phyloP scores from a whole-genome alignment of 2,113 vertebrate genomes.

The Oryzias curvinotus region DNA sequence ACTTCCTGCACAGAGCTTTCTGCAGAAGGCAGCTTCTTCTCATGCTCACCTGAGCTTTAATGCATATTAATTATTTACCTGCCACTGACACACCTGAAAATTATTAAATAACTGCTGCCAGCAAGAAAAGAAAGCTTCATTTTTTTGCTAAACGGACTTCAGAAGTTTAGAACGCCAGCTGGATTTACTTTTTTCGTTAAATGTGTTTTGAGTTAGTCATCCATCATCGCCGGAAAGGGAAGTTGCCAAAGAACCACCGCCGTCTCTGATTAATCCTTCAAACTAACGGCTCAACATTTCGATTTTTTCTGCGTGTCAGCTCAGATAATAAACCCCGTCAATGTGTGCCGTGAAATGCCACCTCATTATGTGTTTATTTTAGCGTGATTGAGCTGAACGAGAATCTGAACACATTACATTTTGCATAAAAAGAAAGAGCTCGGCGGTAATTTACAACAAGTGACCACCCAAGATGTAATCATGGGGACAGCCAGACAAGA shows the following conservation, averaged over 20 bases:
- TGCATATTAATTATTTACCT: constrained; percentile 57
- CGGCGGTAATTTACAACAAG: not conserved
- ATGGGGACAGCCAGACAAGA: not conserved
- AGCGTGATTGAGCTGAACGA: not conserved
- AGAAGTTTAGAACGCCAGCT: constrained; percentile 4
- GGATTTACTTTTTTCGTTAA: not conserved
- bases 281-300: not conserved
- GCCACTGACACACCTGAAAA: constrained; percentile 1
- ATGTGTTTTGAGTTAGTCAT: constrained; percentile 11
- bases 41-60: constrained; percentile 54
- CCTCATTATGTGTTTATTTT: not conserved
- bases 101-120: constrained; percentile 8
- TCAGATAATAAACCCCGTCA: not conserved
- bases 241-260: constrained; percentile 10
- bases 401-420: not conserved
- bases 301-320: not conserved
- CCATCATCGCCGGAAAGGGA: not conserved
- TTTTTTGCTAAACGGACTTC: constrained; percentile 29
- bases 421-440: not conserved
- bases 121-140: constrained; percentile 18
- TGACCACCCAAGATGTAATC: constrained; percentile 40
- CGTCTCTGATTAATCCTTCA: constrained; percentile 6
- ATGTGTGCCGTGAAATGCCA: not conserved
- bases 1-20: constrained; percentile 33
- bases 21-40: constrained; percentile 33